A percentile compares a stretch with the other conserved stretches of the same genome.
These are phyloP conservation scores for Bagarius yarrelli DNA, from an alignment of 2,113 vertebrate genomes.

Conservation along the genomic window DNA sequence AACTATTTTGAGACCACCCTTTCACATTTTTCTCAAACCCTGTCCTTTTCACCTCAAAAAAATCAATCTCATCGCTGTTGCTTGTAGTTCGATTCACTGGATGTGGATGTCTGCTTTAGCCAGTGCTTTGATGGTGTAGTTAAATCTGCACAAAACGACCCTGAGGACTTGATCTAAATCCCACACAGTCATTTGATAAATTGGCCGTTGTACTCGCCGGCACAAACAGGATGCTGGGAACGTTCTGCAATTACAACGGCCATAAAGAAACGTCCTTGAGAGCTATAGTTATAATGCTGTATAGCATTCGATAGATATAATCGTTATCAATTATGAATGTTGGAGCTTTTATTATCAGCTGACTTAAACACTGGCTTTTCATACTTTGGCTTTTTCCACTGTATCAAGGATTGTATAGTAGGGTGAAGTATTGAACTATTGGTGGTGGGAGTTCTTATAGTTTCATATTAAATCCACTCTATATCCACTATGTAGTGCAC, in stretches of 20 bases:
- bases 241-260: constrained; percentile 11
- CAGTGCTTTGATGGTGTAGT: not conserved
- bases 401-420: not conserved
- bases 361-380: not conserved
- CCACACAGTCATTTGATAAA: not conserved
- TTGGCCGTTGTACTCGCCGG: not conserved
- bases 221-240: not conserved
- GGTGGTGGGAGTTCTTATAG: not conserved
- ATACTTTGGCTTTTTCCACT: not conserved
- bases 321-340: not conserved
- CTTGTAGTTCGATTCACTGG: not conserved
- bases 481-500: not conserved
- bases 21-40: not conserved
- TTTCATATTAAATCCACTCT: not conserved
- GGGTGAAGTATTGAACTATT: not conserved
- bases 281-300: constrained; percentile 11
- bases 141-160: constrained; percentile 20
- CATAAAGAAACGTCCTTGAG: constrained; percentile 26
- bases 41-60: not conserved
- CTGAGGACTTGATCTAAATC: not conserved
- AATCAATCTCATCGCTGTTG: too few species aligned
- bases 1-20: too few species aligned
- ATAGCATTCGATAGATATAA: not conserved
- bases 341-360: not conserved
- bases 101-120: not conserved